Evolutionary conservation across 2,113 vertebrate genomes (phyloP).

Genomic region (Ifrita kowaldi): DNA sequence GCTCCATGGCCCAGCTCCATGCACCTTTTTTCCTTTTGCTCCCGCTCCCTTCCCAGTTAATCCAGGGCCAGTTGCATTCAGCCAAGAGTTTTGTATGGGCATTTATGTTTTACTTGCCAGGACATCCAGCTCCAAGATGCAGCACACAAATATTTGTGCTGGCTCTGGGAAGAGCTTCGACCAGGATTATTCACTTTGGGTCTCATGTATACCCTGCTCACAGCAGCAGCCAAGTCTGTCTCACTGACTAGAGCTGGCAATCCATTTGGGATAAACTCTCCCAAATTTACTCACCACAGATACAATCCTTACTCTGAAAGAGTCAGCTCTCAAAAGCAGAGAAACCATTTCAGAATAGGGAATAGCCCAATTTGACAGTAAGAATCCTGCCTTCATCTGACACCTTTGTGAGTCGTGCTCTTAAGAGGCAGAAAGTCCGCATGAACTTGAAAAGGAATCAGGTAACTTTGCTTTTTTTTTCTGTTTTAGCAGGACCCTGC

Average conservation of each 20-base stretch:
- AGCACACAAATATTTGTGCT: not conserved
- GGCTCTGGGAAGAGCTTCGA: not conserved
- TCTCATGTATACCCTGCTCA: not conserved
- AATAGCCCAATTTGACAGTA: not conserved
- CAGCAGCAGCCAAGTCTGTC: not conserved
- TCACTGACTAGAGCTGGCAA: not conserved
- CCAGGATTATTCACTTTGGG: not conserved
- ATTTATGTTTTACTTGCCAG: not conserved
- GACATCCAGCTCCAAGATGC: not conserved
- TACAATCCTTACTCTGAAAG: not conserved
- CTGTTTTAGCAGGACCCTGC: not conserved
- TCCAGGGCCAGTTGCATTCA: not conserved
- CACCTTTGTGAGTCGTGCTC: not conserved
- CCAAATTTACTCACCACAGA: not conserved
- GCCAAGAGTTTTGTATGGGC: not conserved
- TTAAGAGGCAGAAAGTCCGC: not conserved
- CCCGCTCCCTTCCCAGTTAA: not conserved
- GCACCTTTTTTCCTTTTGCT: not conserved
- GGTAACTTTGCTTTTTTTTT: not conserved
- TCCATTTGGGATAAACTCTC: not conserved
- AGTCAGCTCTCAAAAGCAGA: not conserved
- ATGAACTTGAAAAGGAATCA: not conserved
- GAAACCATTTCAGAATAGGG: not conserved
- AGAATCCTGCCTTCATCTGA: not conserved
- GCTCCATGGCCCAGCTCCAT: not conserved